A percentile compares a stretch with the other conserved stretches of the same genome.
Conservation (phyloP, 2,888 invertebrate species). For the Agrilus biguttatus region DNA sequence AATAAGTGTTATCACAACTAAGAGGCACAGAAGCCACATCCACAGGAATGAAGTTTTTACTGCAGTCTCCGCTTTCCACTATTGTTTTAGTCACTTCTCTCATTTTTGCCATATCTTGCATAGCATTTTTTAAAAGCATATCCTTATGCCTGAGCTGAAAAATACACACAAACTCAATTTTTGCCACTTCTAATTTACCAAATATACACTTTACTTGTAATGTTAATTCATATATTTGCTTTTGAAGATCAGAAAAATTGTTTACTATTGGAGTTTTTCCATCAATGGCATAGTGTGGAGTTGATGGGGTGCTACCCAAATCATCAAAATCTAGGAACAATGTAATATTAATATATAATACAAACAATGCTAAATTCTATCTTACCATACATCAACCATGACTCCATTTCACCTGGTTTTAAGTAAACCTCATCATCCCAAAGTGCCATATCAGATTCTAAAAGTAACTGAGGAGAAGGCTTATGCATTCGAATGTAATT, state of each 20-base stretch:
- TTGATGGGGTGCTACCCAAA: constrained; percentile 31
- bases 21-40: constrained; percentile 36
- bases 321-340: constrained; percentile 35
- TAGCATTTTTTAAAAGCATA: constrained; percentile 41
- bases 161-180: constrained; percentile 20
- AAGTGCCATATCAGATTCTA: constrained; percentile 32
- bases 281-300: constrained; percentile 31
- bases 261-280: constrained; percentile 30
- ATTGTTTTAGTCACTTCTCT: constrained; percentile 41
- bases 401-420: constrained; percentile 61
- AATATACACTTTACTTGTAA: constrained; percentile 18
- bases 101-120: constrained; percentile 46
- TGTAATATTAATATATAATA: constrained; percentile 1
- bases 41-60: constrained; percentile 15
- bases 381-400: constrained; percentile 71
- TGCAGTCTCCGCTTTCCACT: constrained; percentile 29
- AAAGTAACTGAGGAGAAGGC: constrained; percentile 39
- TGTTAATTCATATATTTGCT: constrained; percentile 27
- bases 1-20: constrained; percentile 62
- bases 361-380: constrained; percentile 1
- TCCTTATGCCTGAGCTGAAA: constrained; percentile 46
- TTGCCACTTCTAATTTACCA: background rate
- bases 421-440: constrained; percentile 71
- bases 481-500: constrained; percentile 62
- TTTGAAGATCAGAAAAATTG: constrained; percentile 27